Conservation (phyloP, 2,888 invertebrate genomes). For the Drosophila neutralis region DNA sequence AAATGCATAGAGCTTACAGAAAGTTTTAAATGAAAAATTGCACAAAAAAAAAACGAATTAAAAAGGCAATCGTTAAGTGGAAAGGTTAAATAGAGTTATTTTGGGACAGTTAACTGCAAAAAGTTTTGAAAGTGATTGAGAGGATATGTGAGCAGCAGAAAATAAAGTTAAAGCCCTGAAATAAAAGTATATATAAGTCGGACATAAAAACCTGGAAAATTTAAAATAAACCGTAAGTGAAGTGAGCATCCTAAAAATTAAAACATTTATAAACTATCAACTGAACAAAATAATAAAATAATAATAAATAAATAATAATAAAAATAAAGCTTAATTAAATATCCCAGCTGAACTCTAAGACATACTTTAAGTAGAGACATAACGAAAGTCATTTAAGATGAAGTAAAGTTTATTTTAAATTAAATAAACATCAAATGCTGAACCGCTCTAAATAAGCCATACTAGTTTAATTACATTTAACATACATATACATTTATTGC, state of each 20-base stretch:
- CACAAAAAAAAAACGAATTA: constrained; percentile 2
- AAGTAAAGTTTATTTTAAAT: not conserved
- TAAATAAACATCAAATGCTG: not conserved
- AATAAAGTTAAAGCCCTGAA: not conserved
- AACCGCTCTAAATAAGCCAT: not conserved
- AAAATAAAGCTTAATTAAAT: not conserved
- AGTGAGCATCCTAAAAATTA: not conserved
- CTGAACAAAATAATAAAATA: not conserved
- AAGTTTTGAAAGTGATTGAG: not conserved
- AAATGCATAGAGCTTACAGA: not conserved
- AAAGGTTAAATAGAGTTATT: not conserved
- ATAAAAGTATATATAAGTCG: no score
- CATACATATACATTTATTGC: not conserved
- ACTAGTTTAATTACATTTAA: constrained; percentile 6
- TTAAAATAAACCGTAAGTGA: not conserved
- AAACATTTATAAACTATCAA: not conserved
- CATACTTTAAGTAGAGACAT: not conserved
- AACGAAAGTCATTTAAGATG: not conserved
- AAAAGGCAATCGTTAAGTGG: not conserved
- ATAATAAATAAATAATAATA: no score
- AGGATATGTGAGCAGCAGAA: not conserved
- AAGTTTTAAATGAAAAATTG: not conserved
- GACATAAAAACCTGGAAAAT: not conserved
- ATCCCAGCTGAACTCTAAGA: not conserved
- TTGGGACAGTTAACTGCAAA: not conserved